Base-by-base conservation (phyloP, 1,140 invertebrate genomes). In the Brachionus plicatilis region DNA sequence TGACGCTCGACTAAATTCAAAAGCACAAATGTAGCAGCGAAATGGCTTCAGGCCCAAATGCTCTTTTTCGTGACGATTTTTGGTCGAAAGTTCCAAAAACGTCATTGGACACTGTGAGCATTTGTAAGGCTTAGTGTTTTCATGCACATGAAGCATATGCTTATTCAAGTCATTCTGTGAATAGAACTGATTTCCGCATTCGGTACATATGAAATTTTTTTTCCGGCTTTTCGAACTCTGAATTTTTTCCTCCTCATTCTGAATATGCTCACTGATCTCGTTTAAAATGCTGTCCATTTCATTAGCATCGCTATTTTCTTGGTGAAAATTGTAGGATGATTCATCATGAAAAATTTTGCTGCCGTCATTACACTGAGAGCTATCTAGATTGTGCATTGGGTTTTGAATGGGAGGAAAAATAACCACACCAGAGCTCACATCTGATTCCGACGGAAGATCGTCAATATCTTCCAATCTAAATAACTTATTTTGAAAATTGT, bases 1-100 rank as follows among this genome's bases (percentile, higher is more conserved):
- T n/a, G 72, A 76, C 6, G 72, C 72, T 50, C 72, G 72, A 14
- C 43, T 76, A 76, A 76, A 76, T 17, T 76, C 72, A 76, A 76
- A 76, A 20, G 72, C 41, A 50, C 72, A 76, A 47, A 76, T 76
- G 45, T 76, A 76, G 4, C 72, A 76, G 6, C 72, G 43, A 76
- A 76, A 76, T 20, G 72, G 72, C 33, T 76, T 76, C 3, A 76
- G 45, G 9, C 72, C 72, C 9, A 50, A 27, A 47, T 76, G 72
- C 20, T 76, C 72, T 50, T 76, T 76, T 50, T 76, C 72, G 17
- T 76, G 72, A 27, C 72, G 72, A 50, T 76, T 76, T 50, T 76
- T 76, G 24, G 72, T 50, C 27, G 72, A 76, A 12, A 76, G 47
- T 27, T 76, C 72, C 20, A 50, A 24, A 50, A 76, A 76, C 6